Percentiles rank a stretch among this genome's conserved stretches.
These are phyloP conservation scores for Nasonia longicornis DNA, from an alignment of 1,140 invertebrate species.

Conservation along the genomic window DNA sequence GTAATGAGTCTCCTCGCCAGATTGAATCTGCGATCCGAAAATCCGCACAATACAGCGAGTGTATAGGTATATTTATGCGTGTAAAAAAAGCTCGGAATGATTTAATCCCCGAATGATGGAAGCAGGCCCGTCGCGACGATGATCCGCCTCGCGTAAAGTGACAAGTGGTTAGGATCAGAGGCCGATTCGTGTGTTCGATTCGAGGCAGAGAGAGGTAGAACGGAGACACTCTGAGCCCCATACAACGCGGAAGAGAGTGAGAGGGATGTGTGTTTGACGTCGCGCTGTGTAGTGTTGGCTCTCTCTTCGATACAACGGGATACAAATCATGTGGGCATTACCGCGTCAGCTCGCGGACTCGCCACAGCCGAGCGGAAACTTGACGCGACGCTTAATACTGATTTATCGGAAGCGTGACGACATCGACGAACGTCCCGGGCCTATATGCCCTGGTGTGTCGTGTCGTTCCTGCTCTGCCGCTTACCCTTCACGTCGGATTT, in stretches of 20 bases:
- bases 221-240: background rate
- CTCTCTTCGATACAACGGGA: constrained; percentile 17
- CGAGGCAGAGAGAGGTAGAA: constrained; percentile 3
- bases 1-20: constrained; percentile 8
- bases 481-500: constrained; percentile 29
- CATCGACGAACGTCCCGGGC: constrained; percentile 10
- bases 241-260: constrained; percentile 16
- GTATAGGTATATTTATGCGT: background rate
- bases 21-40: background rate
- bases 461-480: background rate
- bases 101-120: constrained; percentile 68
- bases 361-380: constrained; percentile 39
- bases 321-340: constrained; percentile 46
- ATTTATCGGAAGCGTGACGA: constrained; percentile 60
- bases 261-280: constrained; percentile 14
- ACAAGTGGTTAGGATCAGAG: constrained; percentile 69
- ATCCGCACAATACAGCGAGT: background rate
- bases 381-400: constrained; percentile 63
- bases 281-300: constrained; percentile 9
- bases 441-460: background rate
- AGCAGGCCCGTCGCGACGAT: constrained; percentile 72
- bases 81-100: constrained; percentile 52
- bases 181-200: background rate
- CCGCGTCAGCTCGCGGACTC: constrained; percentile 19
- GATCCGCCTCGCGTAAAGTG: constrained; percentile 68